These are phyloP conservation scores for Listronotus oregonensis DNA, from an alignment of 1,140 invertebrate genomes.

Conservation along the genomic window DNA sequence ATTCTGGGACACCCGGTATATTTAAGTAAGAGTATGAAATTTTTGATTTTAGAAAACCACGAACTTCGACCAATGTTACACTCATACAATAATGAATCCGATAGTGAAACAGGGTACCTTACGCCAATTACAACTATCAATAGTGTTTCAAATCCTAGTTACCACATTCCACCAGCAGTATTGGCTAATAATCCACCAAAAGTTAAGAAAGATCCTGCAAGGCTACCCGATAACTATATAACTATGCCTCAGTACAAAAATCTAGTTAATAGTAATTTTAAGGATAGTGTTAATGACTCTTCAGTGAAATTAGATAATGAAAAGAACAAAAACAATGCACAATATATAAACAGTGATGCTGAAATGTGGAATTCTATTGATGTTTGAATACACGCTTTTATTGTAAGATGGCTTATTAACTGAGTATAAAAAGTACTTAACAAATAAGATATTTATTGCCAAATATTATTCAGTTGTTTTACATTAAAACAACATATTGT, in stretches of 20 bases:
- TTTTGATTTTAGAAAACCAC: constrained; percentile 2
- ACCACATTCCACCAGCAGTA: constrained; percentile 39
- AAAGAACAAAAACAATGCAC: constrained; percentile 4
- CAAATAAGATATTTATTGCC: too few relatives aligned
- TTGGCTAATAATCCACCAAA: neutral
- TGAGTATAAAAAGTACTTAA: too few relatives aligned
- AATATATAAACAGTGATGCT: constrained; percentile 27
- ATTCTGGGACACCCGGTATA: too few relatives aligned
- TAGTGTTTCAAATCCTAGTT: constrained; percentile 44
- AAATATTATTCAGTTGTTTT: too few relatives aligned
- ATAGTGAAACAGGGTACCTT: constrained; percentile 14
- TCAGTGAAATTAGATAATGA: constrained; percentile 12
- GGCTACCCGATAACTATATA: constrained; percentile 57
- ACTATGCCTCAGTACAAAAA: constrained; percentile 65
- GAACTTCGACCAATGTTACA: constrained; percentile 3
- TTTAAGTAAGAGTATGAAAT: too few relatives aligned
- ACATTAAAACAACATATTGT: too few relatives aligned
- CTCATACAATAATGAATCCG: constrained; percentile 15
- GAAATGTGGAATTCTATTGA: constrained; percentile 25
- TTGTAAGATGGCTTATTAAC: too few relatives aligned
- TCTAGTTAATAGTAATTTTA: constrained; percentile 17
- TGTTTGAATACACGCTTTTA: constrained; percentile 5
- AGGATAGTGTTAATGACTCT: constrained; percentile 7
- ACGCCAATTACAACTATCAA: constrained; percentile 14
- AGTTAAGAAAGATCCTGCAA: neutral